Conservation (phyloP, 2,113 vertebrate species). For the Onychostruthus taczanowskii region DNA sequence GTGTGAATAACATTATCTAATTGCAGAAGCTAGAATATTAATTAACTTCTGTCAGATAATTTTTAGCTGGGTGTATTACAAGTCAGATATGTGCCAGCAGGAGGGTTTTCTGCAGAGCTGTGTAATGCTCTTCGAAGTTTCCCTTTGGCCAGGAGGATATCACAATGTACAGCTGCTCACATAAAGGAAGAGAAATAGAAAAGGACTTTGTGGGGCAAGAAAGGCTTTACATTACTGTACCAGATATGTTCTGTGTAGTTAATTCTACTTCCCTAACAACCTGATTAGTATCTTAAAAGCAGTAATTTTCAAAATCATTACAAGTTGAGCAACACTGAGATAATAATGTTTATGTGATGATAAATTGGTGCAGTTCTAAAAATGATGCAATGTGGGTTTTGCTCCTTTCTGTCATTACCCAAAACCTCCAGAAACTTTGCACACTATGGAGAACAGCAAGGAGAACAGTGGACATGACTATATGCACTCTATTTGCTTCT, state of each 20-base stretch:
- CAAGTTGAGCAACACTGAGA: not conserved
- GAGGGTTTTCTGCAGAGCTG: constrained; percentile 30
- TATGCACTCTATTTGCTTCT: not conserved
- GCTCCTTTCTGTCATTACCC: not conserved
- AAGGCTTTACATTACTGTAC: not conserved
- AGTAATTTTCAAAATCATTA: not conserved
- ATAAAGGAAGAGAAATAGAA: not conserved
- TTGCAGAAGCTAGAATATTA: constrained; percentile 55
- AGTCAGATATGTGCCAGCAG: constrained; percentile 45
- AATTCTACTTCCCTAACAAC: not conserved
- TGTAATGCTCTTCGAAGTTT: constrained; percentile 18
- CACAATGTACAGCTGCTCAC: not conserved
- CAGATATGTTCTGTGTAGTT: not conserved
- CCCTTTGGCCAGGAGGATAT: not conserved
- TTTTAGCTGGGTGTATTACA: constrained; percentile 35
- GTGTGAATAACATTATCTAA: constrained; percentile 68
- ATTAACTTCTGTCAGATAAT: constrained; percentile 48
- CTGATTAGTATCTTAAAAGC: not conserved
- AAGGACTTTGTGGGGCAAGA: not conserved
- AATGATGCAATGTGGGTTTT: not conserved
- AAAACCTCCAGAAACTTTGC: not conserved
- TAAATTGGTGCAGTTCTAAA: not conserved
- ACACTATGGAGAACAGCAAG: not conserved
- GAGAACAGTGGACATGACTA: not conserved
- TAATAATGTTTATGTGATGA: not conserved